A percentile compares a stretch with the other conserved stretches of the same genome.
These are phyloP conservation scores for Nematolebias whitei DNA, from an alignment of 2,113 vertebrate species.

Conservation along the genomic window DNA sequence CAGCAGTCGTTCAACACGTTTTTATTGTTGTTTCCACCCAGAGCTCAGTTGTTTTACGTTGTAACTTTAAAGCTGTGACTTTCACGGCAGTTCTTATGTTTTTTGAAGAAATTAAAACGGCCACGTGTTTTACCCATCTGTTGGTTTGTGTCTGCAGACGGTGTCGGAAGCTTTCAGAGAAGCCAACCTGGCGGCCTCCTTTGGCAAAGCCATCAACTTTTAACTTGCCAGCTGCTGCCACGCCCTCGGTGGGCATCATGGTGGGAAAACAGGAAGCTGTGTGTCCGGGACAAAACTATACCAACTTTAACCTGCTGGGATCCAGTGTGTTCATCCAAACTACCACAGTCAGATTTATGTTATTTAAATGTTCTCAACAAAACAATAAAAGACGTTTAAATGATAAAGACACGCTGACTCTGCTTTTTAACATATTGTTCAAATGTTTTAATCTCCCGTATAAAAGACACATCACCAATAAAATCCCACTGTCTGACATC, in stretches of 20 bases:
- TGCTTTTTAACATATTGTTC: too few species aligned
- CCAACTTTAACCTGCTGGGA: not conserved
- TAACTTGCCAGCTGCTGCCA: slow-evolving; percentile 66
- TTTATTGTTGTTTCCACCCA: too few species aligned
- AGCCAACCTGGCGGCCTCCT: slow-evolving; percentile 96
- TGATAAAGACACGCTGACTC: slow-evolving; percentile 25
- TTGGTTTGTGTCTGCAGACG: slow-evolving; percentile 81
- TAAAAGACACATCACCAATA: too few species aligned
- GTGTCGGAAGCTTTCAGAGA: slow-evolving; percentile 99
- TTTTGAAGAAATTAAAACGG: too few species aligned
- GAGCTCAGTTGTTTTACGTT: too few species aligned
- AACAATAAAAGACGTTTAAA: slow-evolving; percentile 32
- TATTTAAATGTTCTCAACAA: slow-evolving; percentile 69
- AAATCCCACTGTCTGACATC: too few species aligned
- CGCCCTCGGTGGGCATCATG: slow-evolving; percentile 54
- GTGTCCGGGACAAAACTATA: slow-evolving; percentile 1
- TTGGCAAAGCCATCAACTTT: slow-evolving; percentile 98
- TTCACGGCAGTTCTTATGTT: too few species aligned
- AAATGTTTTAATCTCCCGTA: too few species aligned
- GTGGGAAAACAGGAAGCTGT: slow-evolving; percentile 24
- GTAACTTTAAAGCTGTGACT: too few species aligned
- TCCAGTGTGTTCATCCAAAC: slow-evolving; percentile 15
- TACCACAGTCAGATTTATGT: slow-evolving; percentile 45
- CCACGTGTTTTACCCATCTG: too few species aligned
- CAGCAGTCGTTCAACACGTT: too few species aligned